phyloP scores from a whole-genome alignment of 2,113 vertebrate genomes.

The Grus americana region DNA sequence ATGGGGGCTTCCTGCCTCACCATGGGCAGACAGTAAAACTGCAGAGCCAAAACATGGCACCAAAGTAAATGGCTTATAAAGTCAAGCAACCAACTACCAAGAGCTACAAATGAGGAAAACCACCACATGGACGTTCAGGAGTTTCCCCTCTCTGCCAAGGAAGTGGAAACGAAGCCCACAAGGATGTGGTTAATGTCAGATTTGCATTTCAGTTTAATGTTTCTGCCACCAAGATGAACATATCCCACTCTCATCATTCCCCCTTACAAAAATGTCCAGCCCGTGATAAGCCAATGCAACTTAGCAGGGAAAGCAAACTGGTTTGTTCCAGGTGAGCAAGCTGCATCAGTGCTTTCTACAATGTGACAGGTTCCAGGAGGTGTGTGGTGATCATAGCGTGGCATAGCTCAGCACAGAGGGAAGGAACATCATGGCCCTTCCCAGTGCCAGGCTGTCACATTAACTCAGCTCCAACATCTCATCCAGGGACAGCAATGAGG shows the following conservation, averaged over 20 bases:
- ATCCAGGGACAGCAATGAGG: neutral
- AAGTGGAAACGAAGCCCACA: neutral
- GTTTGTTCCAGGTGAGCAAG: neutral
- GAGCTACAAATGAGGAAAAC: neutral
- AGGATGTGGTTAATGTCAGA: neutral
- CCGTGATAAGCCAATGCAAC: neutral
- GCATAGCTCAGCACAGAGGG: neutral
- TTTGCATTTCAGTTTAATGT: neutral
- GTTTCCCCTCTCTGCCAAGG: neutral
- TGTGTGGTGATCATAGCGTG: rapidly evolving
- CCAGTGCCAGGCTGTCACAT: neutral
- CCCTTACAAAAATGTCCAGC: neutral
- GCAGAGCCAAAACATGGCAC: neutral
- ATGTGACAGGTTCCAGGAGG: neutral
- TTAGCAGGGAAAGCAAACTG: neutral
- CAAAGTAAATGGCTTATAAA: neutral
- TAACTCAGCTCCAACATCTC: neutral
- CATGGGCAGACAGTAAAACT: neutral
- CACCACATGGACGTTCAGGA: neutral
- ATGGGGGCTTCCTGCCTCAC: neutral
- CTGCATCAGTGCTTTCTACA: neutral
- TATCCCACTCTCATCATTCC: neutral
- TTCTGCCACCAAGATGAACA: neutral
- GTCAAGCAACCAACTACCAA: neutral
- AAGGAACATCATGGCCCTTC: neutral